Evolutionary conservation across 2,888 invertebrate species (phyloP).

Genomic region (Sminthurides aquaticus): DNA sequence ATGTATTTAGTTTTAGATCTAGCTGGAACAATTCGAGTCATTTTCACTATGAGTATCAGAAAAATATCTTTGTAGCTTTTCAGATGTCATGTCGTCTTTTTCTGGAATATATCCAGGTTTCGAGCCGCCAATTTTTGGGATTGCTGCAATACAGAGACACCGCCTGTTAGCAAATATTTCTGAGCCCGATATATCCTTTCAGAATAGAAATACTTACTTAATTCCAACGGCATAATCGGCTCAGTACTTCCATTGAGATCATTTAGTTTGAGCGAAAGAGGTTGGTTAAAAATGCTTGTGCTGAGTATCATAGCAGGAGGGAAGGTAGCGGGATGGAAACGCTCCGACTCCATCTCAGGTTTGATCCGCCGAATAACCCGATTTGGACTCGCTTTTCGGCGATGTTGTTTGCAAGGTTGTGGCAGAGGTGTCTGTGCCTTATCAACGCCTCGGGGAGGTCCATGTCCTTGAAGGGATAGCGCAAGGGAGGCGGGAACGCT

Average conservation of each 20-base stretch:
- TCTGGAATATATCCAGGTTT: background rate
- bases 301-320: background rate
- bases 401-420: background rate
- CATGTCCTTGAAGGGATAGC: constrained; percentile 1
- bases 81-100: background rate
- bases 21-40: background rate
- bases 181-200: background rate
- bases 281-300: too few species aligned
- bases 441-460: constrained; percentile 18
- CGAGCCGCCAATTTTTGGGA: background rate
- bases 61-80: background rate
- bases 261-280: background rate
- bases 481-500: background rate
- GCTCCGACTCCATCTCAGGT: background rate
- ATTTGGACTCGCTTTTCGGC: background rate
- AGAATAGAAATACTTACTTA: background rate
- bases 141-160: background rate
- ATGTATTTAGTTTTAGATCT: too few species aligned
- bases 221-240: background rate
- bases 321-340: background rate
- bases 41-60: background rate
- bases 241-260: background rate
- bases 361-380: background rate
- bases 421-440: background rate
- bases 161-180: background rate